A percentile compares a stretch with the other conserved stretches of the same genome.
These are phyloP conservation scores for Ptilodon capucinus DNA, from an alignment of 2,888 invertebrate species.

Conservation along the genomic window DNA sequence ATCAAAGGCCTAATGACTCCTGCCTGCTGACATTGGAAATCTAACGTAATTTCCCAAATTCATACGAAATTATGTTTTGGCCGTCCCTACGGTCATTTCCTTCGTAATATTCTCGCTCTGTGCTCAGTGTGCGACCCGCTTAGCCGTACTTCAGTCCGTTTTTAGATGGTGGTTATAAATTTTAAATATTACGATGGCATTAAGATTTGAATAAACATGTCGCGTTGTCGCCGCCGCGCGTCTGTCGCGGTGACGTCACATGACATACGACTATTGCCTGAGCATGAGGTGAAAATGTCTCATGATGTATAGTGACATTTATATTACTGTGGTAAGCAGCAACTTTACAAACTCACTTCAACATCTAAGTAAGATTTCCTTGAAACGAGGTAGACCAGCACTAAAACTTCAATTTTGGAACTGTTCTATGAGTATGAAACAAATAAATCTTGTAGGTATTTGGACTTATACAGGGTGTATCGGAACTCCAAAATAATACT, in stretches of 20 bases:
- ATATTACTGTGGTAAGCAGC: background rate
- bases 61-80: too few species aligned
- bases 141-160: constrained; percentile 26
- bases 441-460: too few species aligned
- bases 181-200: constrained; percentile 69
- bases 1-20: too few species aligned
- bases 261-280: constrained; percentile 48
- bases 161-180: constrained; percentile 55
- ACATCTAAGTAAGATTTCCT: background rate
- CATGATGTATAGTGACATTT: background rate
- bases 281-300: constrained; percentile 10
- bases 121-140: background rate
- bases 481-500: too few species aligned
- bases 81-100: too few species aligned
- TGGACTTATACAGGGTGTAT: too few species aligned
- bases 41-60: too few species aligned
- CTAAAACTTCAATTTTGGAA: too few species aligned
- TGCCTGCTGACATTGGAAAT: too few species aligned
- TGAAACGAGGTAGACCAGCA: too few species aligned
- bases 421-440: too few species aligned
- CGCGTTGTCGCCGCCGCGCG: constrained; percentile 36
- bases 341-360: background rate
- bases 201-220: constrained; percentile 78
- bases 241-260: constrained; percentile 48
- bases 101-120: background rate